Evolutionary conservation across 2,888 invertebrate species (phyloP), one percentile per base, ranked within the genome.

Genomic region (Panzeria rudis): DNA sequence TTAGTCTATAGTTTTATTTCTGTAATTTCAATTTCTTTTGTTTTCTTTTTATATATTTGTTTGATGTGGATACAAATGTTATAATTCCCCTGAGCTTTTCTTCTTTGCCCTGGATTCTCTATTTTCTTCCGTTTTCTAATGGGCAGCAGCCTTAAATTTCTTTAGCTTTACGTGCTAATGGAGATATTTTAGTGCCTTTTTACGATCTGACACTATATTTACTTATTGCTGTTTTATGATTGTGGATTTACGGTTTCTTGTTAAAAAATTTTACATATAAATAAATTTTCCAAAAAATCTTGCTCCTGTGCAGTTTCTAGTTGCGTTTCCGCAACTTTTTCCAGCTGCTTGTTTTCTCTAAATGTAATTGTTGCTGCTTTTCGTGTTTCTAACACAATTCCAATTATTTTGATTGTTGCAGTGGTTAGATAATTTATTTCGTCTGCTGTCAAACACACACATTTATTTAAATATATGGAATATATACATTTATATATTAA

Each of bases 71-170:
- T 85, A 82, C 78, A 82, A 82, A 73, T 69, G 38, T 73, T 81
- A 73, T 52, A 59, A 61, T 85, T 85, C 80, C 83, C 83, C 86
- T 86, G 86, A 83, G 86, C 83, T 83, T 68, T 83, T 75, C 64
- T 78, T 83, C 47, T 82, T 80, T 52, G 54, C 61, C 62, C 47
- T 84, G 83, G 71, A 35, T 71, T 66, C 52, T 17, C 15, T 35
- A 7, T 52, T 38, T n/a, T 41, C 8, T 56, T 41, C 44, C 47
- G 44, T 56, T 76, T 73, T 73, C 25, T 72, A 77, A 81, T 47
- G 71, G 52, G 38, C 73, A 85, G 78, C 82, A 85, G 85, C 82
- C 85, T 85, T 82, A 64, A 56, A 68, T 77, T 81, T 61, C 29
- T 61, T 61, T 25, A 52, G 32, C 64, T 80, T 50, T 78, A 44